These are phyloP conservation scores for Pseudochirops cupreus DNA, from an alignment of 2,797 vertebrate genomes.

Conservation along the genomic window DNA sequence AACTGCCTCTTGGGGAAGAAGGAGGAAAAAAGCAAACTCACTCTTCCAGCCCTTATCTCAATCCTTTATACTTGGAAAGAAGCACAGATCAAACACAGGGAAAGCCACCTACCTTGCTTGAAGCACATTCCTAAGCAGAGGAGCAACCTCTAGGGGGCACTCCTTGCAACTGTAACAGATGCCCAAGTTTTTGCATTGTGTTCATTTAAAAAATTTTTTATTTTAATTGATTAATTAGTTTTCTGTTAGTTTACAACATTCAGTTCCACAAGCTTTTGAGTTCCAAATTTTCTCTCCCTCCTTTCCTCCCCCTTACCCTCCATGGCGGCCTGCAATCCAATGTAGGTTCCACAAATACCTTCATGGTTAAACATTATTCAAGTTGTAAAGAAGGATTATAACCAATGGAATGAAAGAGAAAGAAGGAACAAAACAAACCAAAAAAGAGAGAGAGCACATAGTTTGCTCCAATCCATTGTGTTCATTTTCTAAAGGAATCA, in stretches of 20 bases:
- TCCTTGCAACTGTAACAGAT: not conserved
- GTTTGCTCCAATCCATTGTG: not conserved
- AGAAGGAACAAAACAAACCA: too few relatives aligned
- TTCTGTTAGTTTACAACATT: too few relatives aligned
- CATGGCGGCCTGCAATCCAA: too few relatives aligned
- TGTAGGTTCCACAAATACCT: too few relatives aligned
- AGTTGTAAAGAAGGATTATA: too few relatives aligned
- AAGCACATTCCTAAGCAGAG: not conserved
- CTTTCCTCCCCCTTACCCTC: too few relatives aligned
- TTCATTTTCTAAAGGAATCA: not conserved
- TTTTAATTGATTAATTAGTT: too few relatives aligned
- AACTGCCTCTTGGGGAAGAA: not conserved
- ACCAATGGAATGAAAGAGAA: too few relatives aligned
- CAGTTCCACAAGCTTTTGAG: too few relatives aligned
- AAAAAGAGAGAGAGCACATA: too few relatives aligned
- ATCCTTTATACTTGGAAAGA: not conserved
- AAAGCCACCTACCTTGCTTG: not conserved
- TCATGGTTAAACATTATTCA: too few relatives aligned
- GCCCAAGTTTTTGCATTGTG: not conserved
- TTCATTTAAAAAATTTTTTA: not conserved
- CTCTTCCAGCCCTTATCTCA: not conserved
- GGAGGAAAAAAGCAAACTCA: not conserved
- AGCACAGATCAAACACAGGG: not conserved
- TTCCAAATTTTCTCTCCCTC: too few relatives aligned
- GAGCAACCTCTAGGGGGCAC: not conserved